Conservation (phyloP, 2,113 vertebrate species). For the Notothenia coriiceps region DNA sequence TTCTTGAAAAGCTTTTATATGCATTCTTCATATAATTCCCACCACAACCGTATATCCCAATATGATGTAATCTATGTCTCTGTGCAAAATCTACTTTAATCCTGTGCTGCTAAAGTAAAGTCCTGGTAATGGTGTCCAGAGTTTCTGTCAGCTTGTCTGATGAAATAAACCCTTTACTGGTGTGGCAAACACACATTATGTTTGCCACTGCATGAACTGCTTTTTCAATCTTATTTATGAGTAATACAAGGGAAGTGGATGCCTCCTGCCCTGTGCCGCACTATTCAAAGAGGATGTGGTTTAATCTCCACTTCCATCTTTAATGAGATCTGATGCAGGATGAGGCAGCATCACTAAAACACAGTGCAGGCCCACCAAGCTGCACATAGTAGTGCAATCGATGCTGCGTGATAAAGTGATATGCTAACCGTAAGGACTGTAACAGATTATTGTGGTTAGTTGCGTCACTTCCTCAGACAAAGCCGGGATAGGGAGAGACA, state of each 20-base stretch:
- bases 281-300: conserved; percentile 65
- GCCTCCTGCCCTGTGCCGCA: conserved; percentile 62
- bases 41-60: conserved; percentile 12
- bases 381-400: conserved; percentile 51
- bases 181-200: conserved; percentile 59
- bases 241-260: conserved; percentile 59
- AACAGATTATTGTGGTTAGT: conserved; percentile 55
- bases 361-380: conserved; percentile 37
- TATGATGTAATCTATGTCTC: not conserved
- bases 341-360: conserved; percentile 63
- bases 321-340: conserved; percentile 79
- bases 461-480: conserved; percentile 25
- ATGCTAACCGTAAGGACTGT: conserved; percentile 55
- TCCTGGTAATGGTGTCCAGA: conserved; percentile 45
- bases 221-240: conserved; percentile 72
- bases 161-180: conserved; percentile 40
- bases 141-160: conserved; percentile 48
- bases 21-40: conserved; percentile 21
- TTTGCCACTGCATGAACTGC: conserved; percentile 59
- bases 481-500: not conserved
- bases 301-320: conserved; percentile 79
- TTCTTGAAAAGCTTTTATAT: conserved; percentile 31
- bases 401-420: conserved; percentile 62
- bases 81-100: conserved; percentile 24
- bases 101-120: conserved; percentile 6